phyloP scores from a whole-genome alignment of 37 sponge, comb jelly and placozoan species.

The Mnemiopsis leidyi region DNA sequence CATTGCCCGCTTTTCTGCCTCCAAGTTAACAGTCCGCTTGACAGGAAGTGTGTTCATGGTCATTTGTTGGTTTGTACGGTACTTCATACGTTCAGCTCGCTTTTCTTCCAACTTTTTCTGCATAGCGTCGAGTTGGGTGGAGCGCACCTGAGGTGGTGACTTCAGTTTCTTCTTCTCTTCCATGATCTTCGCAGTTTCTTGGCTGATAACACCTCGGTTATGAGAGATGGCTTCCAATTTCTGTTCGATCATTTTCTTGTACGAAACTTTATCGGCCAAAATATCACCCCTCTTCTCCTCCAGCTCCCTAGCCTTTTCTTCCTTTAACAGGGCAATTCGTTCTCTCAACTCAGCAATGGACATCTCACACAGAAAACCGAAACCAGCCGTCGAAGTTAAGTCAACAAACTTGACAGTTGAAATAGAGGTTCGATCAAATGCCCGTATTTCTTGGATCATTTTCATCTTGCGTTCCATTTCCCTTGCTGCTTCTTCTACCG shows the following conservation, averaged over 20 bases:
- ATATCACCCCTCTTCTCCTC: constrained; percentile 86
- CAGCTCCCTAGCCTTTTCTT: constrained; percentile 78
- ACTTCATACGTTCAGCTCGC: constrained; percentile 71
- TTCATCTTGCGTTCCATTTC: constrained; percentile 88
- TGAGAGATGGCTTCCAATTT: constrained; percentile 49
- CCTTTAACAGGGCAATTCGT: constrained; percentile 76
- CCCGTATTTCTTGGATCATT: constrained; percentile 91
- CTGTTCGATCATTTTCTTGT: constrained; percentile 45
- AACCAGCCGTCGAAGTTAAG: constrained; percentile 81
- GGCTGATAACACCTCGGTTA: constrained; percentile 39
- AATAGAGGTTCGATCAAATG: constrained; percentile 89
- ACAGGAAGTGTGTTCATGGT: constrained; percentile 17
- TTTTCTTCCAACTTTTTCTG: constrained; percentile 79
- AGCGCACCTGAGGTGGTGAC: constrained; percentile 33
- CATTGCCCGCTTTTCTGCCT: constrained; percentile 59
- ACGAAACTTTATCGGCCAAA: constrained; percentile 69
- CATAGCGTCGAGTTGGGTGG: constrained; percentile 32
- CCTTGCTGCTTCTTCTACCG: constrained; percentile 87
- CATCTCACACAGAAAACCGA: constrained; percentile 91
- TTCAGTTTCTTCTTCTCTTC: constrained; percentile 49
- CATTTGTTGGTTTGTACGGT: neutral
- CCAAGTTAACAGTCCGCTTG: constrained; percentile 31
- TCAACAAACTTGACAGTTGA: constrained; percentile 86
- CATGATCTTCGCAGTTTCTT: constrained; percentile 1
- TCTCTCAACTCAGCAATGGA: constrained; percentile 92